Evolutionary conservation across 2,797 vertebrate genomes (phyloP).

Genomic region (Trachops cirrhosus): DNA sequence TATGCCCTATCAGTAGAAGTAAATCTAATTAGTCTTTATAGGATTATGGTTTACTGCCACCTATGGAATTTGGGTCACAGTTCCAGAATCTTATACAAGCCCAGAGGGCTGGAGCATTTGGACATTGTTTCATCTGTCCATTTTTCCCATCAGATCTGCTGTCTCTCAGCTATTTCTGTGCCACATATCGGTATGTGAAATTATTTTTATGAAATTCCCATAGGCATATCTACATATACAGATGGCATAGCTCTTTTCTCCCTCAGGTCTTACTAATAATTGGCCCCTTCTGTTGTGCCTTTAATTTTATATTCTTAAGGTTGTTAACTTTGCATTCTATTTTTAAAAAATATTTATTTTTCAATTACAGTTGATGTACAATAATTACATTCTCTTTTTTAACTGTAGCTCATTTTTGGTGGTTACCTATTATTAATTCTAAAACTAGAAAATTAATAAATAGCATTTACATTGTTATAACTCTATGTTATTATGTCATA

Average conservation of each 20-base stretch:
- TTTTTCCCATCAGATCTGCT: not conserved
- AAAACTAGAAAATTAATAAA: constrained; percentile 20
- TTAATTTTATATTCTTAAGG: not conserved
- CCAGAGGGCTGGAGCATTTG: not conserved
- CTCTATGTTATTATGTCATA: not conserved
- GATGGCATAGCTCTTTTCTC: not conserved
- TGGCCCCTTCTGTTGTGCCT: not conserved
- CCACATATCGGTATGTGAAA: not conserved
- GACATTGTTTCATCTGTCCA: not conserved
- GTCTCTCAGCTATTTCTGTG: not conserved
- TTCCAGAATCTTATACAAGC: not conserved
- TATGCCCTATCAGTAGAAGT: not conserved
- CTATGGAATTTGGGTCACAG: not conserved
- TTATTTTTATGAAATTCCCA: not conserved
- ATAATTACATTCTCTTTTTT: not conserved
- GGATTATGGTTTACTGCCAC: not conserved
- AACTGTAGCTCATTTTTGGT: not conserved
- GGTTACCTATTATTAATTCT: not conserved
- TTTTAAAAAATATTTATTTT: not conserved
- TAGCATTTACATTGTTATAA: not conserved
- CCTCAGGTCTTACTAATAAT: not conserved
- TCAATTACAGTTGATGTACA: not conserved
- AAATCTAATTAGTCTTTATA: not conserved
- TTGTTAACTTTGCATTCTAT: not conserved
- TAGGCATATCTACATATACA: not conserved